Conservation (phyloP, 1,140 invertebrate species). For the Drosophila neocordata region DNA sequence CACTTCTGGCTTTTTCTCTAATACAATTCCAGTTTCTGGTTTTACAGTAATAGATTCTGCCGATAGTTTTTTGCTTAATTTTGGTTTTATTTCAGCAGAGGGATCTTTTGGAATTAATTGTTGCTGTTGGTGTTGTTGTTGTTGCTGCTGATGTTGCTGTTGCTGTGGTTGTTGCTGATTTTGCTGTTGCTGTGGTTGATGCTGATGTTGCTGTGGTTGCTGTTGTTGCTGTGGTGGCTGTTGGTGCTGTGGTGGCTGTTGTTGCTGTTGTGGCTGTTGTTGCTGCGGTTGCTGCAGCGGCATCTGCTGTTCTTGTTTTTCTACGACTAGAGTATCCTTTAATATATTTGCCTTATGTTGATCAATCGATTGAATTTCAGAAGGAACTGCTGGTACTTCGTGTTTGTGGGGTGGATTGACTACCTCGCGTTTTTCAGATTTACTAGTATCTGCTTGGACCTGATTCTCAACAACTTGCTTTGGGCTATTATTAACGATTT, state of each 20-base stretch:
- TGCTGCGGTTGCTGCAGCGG: not conserved
- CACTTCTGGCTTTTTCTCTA: slow-evolving; percentile 43
- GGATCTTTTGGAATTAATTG: slow-evolving; percentile 1
- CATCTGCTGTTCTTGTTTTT: not conserved
- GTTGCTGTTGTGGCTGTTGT: too few relatives aligned
- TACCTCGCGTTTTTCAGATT: not conserved
- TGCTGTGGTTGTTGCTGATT: not conserved
- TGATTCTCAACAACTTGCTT: not conserved
- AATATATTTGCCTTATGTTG: not conserved
- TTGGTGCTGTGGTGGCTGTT: not conserved
- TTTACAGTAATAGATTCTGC: slow-evolving; percentile 31
- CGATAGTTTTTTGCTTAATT: slow-evolving; percentile 40
- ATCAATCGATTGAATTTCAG: not conserved
- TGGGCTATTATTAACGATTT: not conserved
- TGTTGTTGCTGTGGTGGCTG: not conserved
- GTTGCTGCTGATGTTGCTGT: not conserved
- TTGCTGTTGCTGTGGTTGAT: not conserved
- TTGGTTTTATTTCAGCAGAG: slow-evolving; percentile 43
- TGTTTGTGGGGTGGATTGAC: not conserved
- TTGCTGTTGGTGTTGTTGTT: not conserved
- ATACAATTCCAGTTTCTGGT: slow-evolving; percentile 15
- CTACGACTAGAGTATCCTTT: not conserved
- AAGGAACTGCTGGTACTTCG: not conserved
- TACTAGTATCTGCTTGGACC: not conserved
- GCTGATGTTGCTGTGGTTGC: not conserved